These are phyloP conservation scores for Pteropus alecto DNA, from an alignment of 2,113 vertebrate genomes.

Conservation along the genomic window DNA sequence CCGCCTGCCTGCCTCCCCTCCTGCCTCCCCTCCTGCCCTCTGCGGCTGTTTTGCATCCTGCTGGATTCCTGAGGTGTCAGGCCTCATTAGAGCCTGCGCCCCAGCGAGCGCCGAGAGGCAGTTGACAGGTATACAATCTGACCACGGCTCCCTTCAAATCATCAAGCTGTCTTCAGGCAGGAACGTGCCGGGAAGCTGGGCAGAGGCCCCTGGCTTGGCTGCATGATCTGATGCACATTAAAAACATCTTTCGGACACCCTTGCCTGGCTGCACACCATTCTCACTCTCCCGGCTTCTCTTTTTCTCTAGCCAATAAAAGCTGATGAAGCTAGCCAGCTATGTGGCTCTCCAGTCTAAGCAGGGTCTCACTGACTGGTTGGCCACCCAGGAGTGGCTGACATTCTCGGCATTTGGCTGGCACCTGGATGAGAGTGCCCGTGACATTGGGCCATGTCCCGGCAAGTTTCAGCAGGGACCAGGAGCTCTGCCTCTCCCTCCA, in stretches of 20 bases:
- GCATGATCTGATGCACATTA: slow-evolving; percentile 80
- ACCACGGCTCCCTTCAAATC: slow-evolving; percentile 78
- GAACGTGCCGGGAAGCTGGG: slow-evolving; percentile 74
- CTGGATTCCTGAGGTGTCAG: slow-evolving; percentile 78
- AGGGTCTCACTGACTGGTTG: not conserved
- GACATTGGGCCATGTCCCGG: not conserved
- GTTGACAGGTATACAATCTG: slow-evolving; percentile 83
- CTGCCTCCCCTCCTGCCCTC: not conserved
- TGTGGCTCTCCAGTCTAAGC: not conserved
- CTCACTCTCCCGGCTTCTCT: not conserved
- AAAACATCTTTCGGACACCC: slow-evolving; percentile 82
- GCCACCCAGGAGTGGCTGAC: not conserved
- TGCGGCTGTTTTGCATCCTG: slow-evolving; percentile 10
- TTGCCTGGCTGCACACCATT: not conserved
- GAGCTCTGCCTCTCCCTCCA: not conserved
- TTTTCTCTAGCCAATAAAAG: not conserved
- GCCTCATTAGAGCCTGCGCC: slow-evolving; percentile 74
- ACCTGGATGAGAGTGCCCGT: not conserved
- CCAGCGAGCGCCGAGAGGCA: slow-evolving; percentile 73
- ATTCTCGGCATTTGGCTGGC: not conserved
- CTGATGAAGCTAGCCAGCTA: not conserved
- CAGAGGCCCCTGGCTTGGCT: slow-evolving; percentile 81
- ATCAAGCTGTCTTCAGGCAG: slow-evolving; percentile 83
- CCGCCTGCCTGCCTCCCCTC: not conserved
- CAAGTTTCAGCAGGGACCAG: not conserved